Evolutionary conservation across 2,113 vertebrate species (phyloP).

Genomic region (Paramisgurnus dabryanus): DNA sequence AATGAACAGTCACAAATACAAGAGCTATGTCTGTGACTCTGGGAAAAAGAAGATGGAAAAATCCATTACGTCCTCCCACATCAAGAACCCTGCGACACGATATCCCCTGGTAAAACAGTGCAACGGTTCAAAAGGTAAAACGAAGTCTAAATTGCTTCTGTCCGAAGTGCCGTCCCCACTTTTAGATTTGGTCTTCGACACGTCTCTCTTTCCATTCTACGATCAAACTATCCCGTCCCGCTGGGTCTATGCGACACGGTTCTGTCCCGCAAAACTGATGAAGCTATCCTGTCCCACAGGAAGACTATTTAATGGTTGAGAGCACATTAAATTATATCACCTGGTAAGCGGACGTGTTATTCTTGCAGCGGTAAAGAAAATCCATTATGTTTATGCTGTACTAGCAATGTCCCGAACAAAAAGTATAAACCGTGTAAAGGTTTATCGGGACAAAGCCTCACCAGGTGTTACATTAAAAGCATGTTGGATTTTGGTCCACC

Average conservation of each 20-base stretch:
- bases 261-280: slow-evolving; percentile 1
- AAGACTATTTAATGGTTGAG: slow-evolving; percentile 67
- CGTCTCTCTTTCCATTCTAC: slow-evolving; percentile 16
- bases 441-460: slow-evolving; percentile 47
- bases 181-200: slow-evolving; percentile 50
- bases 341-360: slow-evolving; percentile 57
- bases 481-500: slow-evolving; percentile 15
- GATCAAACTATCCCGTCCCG: slow-evolving; percentile 32
- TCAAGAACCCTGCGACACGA: slow-evolving; percentile 59
- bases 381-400: slow-evolving; percentile 58
- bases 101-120: slow-evolving; percentile 54
- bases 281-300: slow-evolving; percentile 33
- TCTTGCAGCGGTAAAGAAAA: slow-evolving; percentile 58
- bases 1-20: slow-evolving; percentile 54
- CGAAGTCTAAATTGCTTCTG: slow-evolving; percentile 62
- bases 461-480: slow-evolving; percentile 12
- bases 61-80: slow-evolving; percentile 60
- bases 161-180: slow-evolving; percentile 55
- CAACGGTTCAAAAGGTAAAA: slow-evolving; percentile 61
- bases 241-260: slow-evolving; percentile 20
- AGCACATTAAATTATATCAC: slow-evolving; percentile 63
- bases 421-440: slow-evolving; percentile 37
- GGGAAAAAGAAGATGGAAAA: slow-evolving; percentile 47
- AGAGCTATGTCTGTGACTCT: slow-evolving; percentile 42
- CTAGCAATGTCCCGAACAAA: slow-evolving; percentile 44